These are phyloP conservation scores for Argynnis bischoffii DNA, from an alignment of 2,888 invertebrate species.

Conservation along the genomic window DNA sequence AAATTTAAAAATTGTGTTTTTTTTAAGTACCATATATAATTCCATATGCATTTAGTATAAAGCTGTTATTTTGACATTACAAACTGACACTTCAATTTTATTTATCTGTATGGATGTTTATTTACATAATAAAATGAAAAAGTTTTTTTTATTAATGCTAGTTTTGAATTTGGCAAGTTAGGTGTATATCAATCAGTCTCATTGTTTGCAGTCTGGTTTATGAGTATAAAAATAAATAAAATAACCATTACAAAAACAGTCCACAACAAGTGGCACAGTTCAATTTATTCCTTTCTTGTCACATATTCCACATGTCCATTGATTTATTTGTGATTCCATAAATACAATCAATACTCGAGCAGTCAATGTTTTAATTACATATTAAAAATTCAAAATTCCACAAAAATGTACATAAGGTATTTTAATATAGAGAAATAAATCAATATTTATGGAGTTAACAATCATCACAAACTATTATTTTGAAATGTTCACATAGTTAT, in stretches of 20 bases:
- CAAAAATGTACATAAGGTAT: slow-evolving; percentile 25
- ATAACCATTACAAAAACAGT: slow-evolving; percentile 57
- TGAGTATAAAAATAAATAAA: slow-evolving; percentile 18
- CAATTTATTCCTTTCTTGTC: slow-evolving; percentile 72
- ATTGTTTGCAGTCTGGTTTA: neutral
- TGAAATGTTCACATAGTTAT: slow-evolving; percentile 29
- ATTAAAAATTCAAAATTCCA: slow-evolving; percentile 30
- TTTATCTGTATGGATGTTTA: no score
- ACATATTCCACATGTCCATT: slow-evolving; percentile 48
- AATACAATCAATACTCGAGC: slow-evolving; percentile 48
- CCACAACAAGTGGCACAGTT: slow-evolving; percentile 68
- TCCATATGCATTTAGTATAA: no score
- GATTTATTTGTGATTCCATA: slow-evolving; percentile 56
- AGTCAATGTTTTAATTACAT: slow-evolving; percentile 27
- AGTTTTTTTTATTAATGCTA: no score
- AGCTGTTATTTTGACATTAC: no score
- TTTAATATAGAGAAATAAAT: slow-evolving; percentile 12
- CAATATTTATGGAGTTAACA: slow-evolving; percentile 37
- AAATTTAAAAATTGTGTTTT: no score
- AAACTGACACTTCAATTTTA: no score
- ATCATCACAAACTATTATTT: slow-evolving; percentile 32
- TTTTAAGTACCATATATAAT: no score
- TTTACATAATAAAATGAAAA: no score
- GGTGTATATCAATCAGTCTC: neutral
- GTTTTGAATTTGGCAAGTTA: no score